Evolutionary conservation across 2,113 vertebrate species (phyloP).

Genomic region (Corydoras sp.): DNA sequence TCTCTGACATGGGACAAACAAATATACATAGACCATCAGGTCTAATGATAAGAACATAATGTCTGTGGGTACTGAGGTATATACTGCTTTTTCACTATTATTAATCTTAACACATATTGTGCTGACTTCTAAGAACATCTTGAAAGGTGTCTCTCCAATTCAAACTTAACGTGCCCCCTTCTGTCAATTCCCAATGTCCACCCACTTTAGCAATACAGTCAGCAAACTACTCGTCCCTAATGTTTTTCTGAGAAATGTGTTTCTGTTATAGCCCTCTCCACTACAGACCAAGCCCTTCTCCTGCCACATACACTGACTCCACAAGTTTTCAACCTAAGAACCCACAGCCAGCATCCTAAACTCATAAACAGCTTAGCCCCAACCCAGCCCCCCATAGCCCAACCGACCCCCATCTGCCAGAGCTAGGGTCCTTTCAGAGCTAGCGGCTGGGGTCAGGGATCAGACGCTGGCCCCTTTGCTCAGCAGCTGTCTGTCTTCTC

Average conservation of each 20-base stretch:
- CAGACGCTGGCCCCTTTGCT: constrained; percentile 65
- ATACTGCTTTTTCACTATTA: no score
- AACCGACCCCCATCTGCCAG: constrained; percentile 48
- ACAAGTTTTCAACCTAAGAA: constrained; percentile 38
- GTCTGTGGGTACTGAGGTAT: no score
- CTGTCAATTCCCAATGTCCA: background rate
- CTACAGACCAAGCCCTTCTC: constrained; percentile 7
- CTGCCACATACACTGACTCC: constrained; percentile 26
- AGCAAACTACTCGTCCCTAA: constrained; percentile 27
- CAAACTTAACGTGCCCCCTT: background rate
- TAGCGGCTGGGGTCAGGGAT: constrained; percentile 52
- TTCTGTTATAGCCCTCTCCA: constrained; percentile 27
- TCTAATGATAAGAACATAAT: no score
- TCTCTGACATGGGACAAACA: no score
- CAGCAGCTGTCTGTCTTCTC: constrained; percentile 72
- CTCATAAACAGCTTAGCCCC: constrained; percentile 38
- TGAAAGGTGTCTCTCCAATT: constrained; percentile 7
- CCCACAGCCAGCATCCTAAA: constrained; percentile 32
- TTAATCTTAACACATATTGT: background rate
- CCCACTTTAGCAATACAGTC: constrained; percentile 19
- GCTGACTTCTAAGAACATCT: constrained; percentile 6
- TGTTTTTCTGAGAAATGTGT: constrained; percentile 42
- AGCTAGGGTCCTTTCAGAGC: constrained; percentile 37
- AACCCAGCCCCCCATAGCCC: constrained; percentile 53
- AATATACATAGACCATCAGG: no score